Conservation (phyloP, 2,113 vertebrate genomes). For the Protobothrops flavoviridis region DNA sequence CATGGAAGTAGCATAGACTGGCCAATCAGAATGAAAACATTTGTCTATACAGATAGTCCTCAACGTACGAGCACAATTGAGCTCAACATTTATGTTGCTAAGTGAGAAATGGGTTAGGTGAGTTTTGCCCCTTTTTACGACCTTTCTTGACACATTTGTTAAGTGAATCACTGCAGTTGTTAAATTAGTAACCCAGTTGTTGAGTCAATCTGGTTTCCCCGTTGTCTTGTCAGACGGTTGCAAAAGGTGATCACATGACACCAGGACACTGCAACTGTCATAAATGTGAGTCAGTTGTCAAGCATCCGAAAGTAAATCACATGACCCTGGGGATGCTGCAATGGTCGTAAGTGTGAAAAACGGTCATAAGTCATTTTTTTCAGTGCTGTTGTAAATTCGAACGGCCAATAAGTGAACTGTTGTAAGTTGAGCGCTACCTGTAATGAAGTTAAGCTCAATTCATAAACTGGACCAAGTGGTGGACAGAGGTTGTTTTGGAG, state of each 20-base stretch:
- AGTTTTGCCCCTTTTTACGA: not conserved
- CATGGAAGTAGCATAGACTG: not conserved
- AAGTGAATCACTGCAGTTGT: not conserved
- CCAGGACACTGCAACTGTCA: not conserved
- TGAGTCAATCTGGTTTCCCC: not conserved
- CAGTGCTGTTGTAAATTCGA: not conserved
- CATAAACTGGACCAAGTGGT: not conserved
- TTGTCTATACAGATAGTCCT: not conserved
- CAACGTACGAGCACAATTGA: not conserved
- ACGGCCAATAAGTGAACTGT: not conserved
- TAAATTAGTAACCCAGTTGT: not conserved
- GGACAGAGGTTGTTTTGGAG: not conserved
- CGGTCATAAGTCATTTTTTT: not conserved
- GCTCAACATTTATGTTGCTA: not conserved
- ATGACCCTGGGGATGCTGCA: not conserved
- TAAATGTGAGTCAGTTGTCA: not conserved
- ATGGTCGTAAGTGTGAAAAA: not conserved
- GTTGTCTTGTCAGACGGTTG: not conserved
- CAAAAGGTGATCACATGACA: not conserved
- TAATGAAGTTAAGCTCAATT: not conserved
- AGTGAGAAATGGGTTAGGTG: not conserved
- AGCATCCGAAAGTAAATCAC: not conserved
- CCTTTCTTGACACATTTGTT: not conserved
- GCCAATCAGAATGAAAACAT: not conserved
- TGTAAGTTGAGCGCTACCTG: not conserved